A percentile compares a stretch with the other conserved stretches of the same genome.
Conservation (phyloP, 2,113 vertebrate genomes). For the Anas platyrhynchos region DNA sequence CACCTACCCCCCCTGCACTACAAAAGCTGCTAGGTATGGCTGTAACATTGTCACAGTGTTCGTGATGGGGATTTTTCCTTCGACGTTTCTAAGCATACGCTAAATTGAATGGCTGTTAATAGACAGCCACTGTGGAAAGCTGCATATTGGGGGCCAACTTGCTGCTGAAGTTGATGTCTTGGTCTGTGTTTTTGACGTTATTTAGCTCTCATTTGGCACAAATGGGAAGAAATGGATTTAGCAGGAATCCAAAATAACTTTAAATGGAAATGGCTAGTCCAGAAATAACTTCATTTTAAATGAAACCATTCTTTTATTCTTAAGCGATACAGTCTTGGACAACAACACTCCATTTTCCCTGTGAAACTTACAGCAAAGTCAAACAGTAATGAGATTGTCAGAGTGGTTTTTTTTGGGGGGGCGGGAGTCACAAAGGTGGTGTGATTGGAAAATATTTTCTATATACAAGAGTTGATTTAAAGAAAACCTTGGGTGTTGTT, state of each 20-base stretch:
- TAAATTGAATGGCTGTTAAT: not conserved
- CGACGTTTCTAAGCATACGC: rapidly evolving
- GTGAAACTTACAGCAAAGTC: not conserved
- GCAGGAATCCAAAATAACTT: not conserved
- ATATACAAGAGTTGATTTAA: not conserved
- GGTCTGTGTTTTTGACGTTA: not conserved
- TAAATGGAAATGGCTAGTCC: not conserved
- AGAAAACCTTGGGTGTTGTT: not conserved
- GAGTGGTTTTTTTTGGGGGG: not conserved
- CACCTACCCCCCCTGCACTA: conserved; percentile 91
- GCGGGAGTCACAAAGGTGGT: not conserved
- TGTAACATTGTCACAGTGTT: rapidly evolving
- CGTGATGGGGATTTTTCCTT: not conserved
- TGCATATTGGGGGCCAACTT: not conserved
- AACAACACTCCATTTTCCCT: not conserved
- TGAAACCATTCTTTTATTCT: not conserved
- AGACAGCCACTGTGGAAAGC: not conserved
- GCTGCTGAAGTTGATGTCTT: not conserved
- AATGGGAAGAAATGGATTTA: not conserved
- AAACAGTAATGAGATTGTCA: not conserved
- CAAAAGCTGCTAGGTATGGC: conserved; percentile 94
- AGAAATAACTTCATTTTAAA: not conserved
- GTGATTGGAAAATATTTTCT: not conserved
- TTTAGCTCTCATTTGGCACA: not conserved
- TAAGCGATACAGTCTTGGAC: not conserved